These are phyloP conservation scores for Hippolais icterina DNA, from an alignment of 2,113 vertebrate genomes.

Conservation along the genomic window DNA sequence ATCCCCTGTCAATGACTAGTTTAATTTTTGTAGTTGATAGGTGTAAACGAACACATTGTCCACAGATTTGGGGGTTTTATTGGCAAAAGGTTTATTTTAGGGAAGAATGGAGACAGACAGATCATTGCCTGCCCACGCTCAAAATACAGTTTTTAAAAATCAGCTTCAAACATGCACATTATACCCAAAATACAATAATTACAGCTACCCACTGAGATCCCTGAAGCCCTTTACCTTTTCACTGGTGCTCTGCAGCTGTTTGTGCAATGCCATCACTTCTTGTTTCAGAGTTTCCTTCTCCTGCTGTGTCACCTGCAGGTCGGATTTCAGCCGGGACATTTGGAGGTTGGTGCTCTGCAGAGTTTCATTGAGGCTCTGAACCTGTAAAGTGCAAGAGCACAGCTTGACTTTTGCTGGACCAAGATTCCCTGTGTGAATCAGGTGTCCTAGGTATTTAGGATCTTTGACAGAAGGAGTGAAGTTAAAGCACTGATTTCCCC, in stretches of 20 bases:
- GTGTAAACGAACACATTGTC: not conserved
- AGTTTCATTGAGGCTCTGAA: constrained; percentile 78
- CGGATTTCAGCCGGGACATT: constrained; percentile 75
- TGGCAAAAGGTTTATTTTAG: not conserved
- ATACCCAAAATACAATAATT: fast-evolving
- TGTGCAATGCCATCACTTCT: constrained; percentile 80
- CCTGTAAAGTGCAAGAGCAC: constrained; percentile 45
- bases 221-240: constrained; percentile 77
- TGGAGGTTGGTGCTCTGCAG: constrained; percentile 81
- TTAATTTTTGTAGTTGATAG: not conserved
- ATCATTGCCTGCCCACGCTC: fast-evolving
- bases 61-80: not conserved
- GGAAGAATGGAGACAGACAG: not conserved
- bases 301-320: constrained; percentile 78
- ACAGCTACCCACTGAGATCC: not conserved
- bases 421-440: not conserved
- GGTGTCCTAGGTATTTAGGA: fast-evolving
- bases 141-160: not conserved
- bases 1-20: not conserved
- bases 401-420: not conserved
- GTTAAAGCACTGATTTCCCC: fast-evolving
- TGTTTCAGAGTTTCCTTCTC: constrained; percentile 86
- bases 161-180: not conserved
- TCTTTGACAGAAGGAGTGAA: not conserved
- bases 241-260: constrained; percentile 79